A percentile compares a stretch with the other conserved stretches of the same genome.
Evolutionary conservation across 2,113 vertebrate species (phyloP).

Genomic region (Oryzias melastigma): DNA sequence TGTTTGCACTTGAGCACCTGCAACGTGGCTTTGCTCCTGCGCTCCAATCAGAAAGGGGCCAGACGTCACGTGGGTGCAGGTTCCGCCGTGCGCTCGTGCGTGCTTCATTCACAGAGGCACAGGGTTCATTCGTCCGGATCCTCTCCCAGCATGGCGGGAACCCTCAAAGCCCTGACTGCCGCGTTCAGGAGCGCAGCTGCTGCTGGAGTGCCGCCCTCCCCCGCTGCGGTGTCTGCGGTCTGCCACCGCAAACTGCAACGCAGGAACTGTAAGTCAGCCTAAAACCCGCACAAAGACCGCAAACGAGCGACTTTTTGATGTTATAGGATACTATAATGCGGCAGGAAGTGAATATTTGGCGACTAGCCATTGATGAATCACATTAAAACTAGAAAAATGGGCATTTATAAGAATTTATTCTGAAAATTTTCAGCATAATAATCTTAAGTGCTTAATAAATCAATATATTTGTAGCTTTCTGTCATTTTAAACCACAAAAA

Average conservation of each 20-base stretch:
- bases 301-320: neutral
- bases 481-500: neutral
- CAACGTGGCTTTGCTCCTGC: too few relatives aligned
- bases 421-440: neutral
- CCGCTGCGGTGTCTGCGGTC: constrained; percentile 45
- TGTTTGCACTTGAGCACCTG: too few relatives aligned
- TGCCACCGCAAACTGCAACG: constrained; percentile 42
- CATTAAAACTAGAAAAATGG: neutral
- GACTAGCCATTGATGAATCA: constrained; percentile 25
- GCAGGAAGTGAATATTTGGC: neutral
- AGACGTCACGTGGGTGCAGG: too few relatives aligned
- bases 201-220: constrained; percentile 29
- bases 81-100: neutral
- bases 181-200: constrained; percentile 40
- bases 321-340: neutral
- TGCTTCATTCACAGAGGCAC: constrained; percentile 30
- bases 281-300: neutral
- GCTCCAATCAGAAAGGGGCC: too few relatives aligned
- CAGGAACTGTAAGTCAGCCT: constrained; percentile 72
- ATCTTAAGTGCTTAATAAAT: neutral
- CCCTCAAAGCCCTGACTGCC: constrained; percentile 63
- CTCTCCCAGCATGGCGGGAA: constrained; percentile 65
- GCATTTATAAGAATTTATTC: too few relatives aligned
- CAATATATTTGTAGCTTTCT: neutral
- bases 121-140: neutral